phyloP scores from a whole-genome alignment of 2,888 invertebrate genomes.

The Calameuta pallipes region DNA sequence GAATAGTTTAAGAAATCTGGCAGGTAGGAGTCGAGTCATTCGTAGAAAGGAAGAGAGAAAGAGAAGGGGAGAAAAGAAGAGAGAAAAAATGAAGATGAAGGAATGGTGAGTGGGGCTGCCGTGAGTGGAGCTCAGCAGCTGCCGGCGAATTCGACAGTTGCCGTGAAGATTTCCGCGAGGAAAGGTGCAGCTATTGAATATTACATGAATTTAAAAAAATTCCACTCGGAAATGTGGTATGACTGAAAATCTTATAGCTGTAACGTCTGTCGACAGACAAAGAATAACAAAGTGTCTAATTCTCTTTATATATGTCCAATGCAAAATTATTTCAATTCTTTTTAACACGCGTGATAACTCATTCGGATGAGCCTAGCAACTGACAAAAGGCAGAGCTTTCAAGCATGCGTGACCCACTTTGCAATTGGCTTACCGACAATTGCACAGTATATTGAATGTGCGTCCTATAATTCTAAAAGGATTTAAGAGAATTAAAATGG shows the following conservation, averaged over 20 bases:
- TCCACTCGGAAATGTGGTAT: background rate
- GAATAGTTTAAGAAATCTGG: background rate
- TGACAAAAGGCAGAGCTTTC: background rate
- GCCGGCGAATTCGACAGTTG: background rate
- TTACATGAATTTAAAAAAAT: background rate
- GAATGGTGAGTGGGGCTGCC: constrained; percentile 10
- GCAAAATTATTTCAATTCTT: background rate
- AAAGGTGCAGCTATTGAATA: background rate
- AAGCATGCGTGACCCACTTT: background rate
- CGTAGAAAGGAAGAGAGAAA: constrained; percentile 2
- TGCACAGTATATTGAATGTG: background rate
- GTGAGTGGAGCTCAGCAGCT: background rate
- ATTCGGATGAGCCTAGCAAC: background rate
- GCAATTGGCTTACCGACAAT: background rate
- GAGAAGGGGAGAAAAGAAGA: constrained; percentile 16
- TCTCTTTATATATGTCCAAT: too few relatives aligned
- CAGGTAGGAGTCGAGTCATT: background rate
- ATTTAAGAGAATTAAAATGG: background rate
- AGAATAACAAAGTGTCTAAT: background rate
- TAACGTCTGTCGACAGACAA: background rate
- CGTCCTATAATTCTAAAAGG: background rate
- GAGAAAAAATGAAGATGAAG: constrained; percentile 20
- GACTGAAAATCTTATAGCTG: background rate
- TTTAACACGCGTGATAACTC: background rate
- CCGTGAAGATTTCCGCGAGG: background rate